These are phyloP conservation scores for Papilio dardanus DNA, from an alignment of 1,140 invertebrate genomes.

Conservation along the genomic window DNA sequence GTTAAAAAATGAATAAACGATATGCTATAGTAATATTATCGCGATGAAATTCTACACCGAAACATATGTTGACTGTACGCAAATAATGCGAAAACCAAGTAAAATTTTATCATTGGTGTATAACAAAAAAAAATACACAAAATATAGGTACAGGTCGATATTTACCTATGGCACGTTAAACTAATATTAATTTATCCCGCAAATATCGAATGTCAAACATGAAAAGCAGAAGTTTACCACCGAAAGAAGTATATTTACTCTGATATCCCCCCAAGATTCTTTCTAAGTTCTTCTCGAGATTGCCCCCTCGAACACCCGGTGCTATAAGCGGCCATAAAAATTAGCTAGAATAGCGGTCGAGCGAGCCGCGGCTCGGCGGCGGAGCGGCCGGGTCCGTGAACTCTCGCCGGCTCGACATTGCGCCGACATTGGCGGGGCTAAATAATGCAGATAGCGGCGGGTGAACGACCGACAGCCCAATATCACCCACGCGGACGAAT, in stretches of 20 bases:
- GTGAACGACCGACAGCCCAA: conserved; percentile 34
- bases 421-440: conserved; percentile 32
- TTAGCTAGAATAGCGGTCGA: conserved; percentile 34
- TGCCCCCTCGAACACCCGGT: conserved; percentile 16
- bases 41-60: not conserved
- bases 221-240: not conserved
- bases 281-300: too few species aligned
- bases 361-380: conserved; percentile 7
- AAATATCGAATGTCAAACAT: not conserved
- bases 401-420: conserved; percentile 26
- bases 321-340: conserved; percentile 34
- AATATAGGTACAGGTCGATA: not conserved
- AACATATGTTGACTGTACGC: not conserved
- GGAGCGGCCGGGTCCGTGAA: conserved; percentile 23
- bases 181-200: not conserved
- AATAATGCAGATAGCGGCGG: conserved; percentile 34
- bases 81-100: not conserved
- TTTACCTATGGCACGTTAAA: not conserved
- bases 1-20: too few species aligned
- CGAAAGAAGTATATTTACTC: not conserved
- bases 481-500: conserved; percentile 30
- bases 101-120: not conserved
- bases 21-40: not conserved
- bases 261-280: not conserved
- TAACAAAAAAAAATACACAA: not conserved